phyloP scores from a whole-genome alignment of 2,797 vertebrate genomes.

The Coranthus polyacanthus region DNA sequence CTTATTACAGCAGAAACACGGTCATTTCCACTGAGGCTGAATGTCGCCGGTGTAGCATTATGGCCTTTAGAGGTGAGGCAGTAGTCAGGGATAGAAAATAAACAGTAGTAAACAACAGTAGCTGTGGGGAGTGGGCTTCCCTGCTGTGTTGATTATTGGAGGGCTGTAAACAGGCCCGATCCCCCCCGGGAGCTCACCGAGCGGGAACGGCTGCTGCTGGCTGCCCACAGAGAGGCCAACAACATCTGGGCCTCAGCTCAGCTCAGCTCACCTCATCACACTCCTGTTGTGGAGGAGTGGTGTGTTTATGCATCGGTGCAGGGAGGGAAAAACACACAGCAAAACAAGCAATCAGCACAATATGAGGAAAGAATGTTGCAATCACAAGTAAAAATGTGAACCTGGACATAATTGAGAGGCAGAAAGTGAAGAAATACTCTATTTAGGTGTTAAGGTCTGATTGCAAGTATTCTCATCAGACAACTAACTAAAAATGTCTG shows the following conservation, averaged over 20 bases:
- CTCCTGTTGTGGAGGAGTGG: constrained; percentile 25
- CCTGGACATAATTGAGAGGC: background rate
- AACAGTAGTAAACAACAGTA: constrained; percentile 80
- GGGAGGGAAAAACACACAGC: background rate
- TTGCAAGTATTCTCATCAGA: background rate
- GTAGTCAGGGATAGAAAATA: constrained; percentile 56
- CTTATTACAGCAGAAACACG: constrained; percentile 23
- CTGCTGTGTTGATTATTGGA: constrained; percentile 80
- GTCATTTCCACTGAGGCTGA: constrained; percentile 46
- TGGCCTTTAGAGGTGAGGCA: constrained; percentile 57
- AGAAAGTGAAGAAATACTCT: background rate
- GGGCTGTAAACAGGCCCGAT: constrained; percentile 72
- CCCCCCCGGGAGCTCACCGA: constrained; percentile 43
- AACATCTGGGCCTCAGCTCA: constrained; percentile 78
- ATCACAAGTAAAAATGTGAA: constrained; percentile 6
- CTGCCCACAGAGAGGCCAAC: constrained; percentile 64
- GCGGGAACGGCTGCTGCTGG: constrained; percentile 67
- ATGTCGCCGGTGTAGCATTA: constrained; percentile 30
- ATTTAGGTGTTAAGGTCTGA: background rate
- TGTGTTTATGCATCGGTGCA: constrained; percentile 15
- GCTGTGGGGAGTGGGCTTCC: constrained; percentile 62
- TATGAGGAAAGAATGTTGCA: background rate
- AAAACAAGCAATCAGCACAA: constrained; percentile 17
- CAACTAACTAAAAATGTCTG: no score
- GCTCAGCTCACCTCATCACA: constrained; percentile 49